phyloP scores from a whole-genome alignment of 2,113 vertebrate genomes.

The Amphiprion percula region DNA sequence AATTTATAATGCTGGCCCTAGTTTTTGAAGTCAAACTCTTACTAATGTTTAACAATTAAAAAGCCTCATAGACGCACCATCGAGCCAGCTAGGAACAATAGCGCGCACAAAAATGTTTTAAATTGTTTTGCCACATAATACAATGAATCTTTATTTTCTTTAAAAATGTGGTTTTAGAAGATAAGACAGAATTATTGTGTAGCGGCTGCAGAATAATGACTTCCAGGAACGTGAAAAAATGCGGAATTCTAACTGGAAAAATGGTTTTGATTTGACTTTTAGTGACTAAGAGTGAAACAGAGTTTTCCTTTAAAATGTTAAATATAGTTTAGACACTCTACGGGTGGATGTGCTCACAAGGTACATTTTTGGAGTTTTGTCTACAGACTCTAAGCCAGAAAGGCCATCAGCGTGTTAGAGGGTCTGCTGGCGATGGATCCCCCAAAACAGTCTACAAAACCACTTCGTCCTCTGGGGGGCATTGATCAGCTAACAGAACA shows the following conservation, averaged over 20 bases:
- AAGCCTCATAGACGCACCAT: constrained; percentile 22
- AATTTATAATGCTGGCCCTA: constrained; percentile 55
- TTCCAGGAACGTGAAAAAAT: background rate
- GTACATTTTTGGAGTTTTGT: background rate
- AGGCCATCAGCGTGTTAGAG: background rate
- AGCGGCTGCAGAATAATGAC: background rate
- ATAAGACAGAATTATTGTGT: background rate
- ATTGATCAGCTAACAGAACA: constrained; percentile 66
- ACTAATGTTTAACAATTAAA: constrained; percentile 29
- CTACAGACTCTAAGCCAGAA: background rate
- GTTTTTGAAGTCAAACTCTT: constrained; percentile 52
- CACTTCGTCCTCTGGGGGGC: constrained; percentile 56
- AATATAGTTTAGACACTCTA: background rate
- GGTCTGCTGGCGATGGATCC: constrained; percentile 2
- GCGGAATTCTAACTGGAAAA: background rate
- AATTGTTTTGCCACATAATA: constrained; percentile 13
- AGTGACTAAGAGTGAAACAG: background rate
- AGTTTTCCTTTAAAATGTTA: background rate
- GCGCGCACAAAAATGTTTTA: background rate
- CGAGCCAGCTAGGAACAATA: background rate
- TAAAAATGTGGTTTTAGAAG: constrained; percentile 11
- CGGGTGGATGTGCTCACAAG: background rate
- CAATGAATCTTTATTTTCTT: constrained; percentile 11
- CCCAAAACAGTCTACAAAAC: constrained; percentile 19
- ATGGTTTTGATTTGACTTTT: background rate